A percentile compares a stretch with the other conserved stretches of the same genome.
These are phyloP conservation scores for Atrina japonica DNA, from an alignment of 2,888 invertebrate genomes.

Conservation along the genomic window DNA sequence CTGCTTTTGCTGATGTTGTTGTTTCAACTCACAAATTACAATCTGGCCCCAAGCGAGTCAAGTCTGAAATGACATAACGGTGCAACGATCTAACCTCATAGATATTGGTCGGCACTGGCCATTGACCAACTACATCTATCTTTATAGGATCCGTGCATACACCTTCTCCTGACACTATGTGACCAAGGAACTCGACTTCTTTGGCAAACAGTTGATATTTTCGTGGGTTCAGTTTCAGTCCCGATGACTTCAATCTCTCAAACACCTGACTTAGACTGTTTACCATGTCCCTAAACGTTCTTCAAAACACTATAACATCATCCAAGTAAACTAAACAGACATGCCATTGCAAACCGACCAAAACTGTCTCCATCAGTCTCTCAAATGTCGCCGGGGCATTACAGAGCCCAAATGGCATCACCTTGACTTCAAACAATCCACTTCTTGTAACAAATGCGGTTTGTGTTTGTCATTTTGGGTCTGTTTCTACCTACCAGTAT, in stretches of 20 bases:
- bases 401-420: conserved; percentile 15
- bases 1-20: no score
- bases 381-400: background rate
- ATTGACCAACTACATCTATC: background rate
- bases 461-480: no score
- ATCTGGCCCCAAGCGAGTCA: no score
- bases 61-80: no score
- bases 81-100: background rate
- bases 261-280: conserved; percentile 5
- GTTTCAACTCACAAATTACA: no score
- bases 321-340: conserved; percentile 16
- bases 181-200: conserved; percentile 12
- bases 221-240: conserved; percentile 12
- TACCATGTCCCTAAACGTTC: conserved; percentile 1
- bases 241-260: conserved; percentile 3
- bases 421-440: conserved; percentile 6
- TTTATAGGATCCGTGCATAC: conserved; percentile 8
- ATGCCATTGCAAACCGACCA: conserved; percentile 11
- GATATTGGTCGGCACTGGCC: background rate
- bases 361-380: conserved; percentile 3
- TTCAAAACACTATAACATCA: conserved; percentile 7
- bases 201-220: conserved; percentile 14
- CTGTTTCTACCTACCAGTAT: conserved; percentile 9
- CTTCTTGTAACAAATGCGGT: background rate
- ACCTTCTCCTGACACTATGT: conserved; percentile 6